Evolutionary conservation across 2,888 invertebrate genomes (phyloP), one percentile per base, ranked within the genome.

Genomic region (Leptopilina drosophilae): DNA sequence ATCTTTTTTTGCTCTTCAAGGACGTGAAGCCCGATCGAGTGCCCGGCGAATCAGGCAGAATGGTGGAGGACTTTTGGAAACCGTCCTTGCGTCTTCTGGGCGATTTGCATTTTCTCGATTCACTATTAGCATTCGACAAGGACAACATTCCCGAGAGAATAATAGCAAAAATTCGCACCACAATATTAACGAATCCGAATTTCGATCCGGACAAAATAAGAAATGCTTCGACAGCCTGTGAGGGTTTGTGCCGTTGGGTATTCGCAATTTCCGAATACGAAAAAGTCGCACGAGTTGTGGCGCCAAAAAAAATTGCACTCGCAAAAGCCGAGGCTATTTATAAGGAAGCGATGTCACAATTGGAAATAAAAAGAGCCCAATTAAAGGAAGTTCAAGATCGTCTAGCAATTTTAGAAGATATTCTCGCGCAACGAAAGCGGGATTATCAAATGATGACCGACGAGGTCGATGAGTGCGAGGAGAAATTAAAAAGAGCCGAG

Each of bases 251-350:
- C 90, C 96, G 97, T 88, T 99, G 99, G 99, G 97, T 98, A 12
- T 95, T 97, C 83, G 99, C 99, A 0, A 95, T 99, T 90, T 96
- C 97, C 2, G 97, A 98, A 88, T 99, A 99, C 90, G 98, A 98
- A 91, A 96, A 96, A 85, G 98, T 98, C 0, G 97, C 98, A 0
- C 97, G 96, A 92, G 94, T 97, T 15, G 96, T 98, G 26, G 98
- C 98, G 0, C 99, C 99, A 0, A 99, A 99, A 92, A 98, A 97
- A 91, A 94, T 95, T 82, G 96, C 97, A 0, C 92, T 99, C 82
- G 96, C 96, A 0, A 95, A 95, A 81, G 98, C 98, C 0, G 97
- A 98, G 88, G 95, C 94, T 0, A 95, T 96, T 49, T 96, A 97
- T 89, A 94, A 94, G 82, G 93, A 93, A 77, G 95, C 95, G 0